Base-by-base conservation (phyloP, 2,888 invertebrate genomes). In the Melieria omissa region DNA sequence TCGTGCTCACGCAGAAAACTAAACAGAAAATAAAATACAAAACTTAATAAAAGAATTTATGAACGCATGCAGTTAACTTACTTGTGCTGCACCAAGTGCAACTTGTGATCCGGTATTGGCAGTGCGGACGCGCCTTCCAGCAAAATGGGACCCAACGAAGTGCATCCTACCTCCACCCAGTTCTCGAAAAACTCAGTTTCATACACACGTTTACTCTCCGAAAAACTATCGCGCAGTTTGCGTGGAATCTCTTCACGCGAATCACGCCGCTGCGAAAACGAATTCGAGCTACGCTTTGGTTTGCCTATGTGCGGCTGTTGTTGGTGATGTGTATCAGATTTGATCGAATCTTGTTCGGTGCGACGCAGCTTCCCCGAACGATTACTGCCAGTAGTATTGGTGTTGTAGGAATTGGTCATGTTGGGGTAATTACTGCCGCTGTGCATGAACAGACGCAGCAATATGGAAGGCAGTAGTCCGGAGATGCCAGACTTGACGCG, bases 81-180 rank as follows among this genome's bases (percentile, higher is more conserved):
- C 89, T 93, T 93, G 80, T 95, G 95, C 84, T 96, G 95, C 12
- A 93, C 91, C 41, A 92, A 85, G 84, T 95, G 93, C 69, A 94
- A 85, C 83, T 93, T 92, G 81, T 92, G 92, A 73, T 94, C 94
- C 47, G 93, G 91, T 83, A 92, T 91, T 45, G 94, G 92, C 78
- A 95, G 86, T 41, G 96, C 95, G 16, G 93, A 92, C 0, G 95
- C 95, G 3, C 96, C 95, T 88, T 98, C 98, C 54, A 98, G 89
- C 72, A 95, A 90, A 47, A 98, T 88, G 1, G 98, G 97, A 0
- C 98, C 98, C 72, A 98, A 88, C n/a, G 94, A 92, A 8, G 96
- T 89, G 6, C 94, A 94, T 0, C 97, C 97, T 0, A 96, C 96
- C 84, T 98, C 97, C 4, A 98, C 89, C 98, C 98, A 98, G 78